Base-by-base conservation (phyloP, 2,113 vertebrate genomes). In the Athene cunicularia region DNA sequence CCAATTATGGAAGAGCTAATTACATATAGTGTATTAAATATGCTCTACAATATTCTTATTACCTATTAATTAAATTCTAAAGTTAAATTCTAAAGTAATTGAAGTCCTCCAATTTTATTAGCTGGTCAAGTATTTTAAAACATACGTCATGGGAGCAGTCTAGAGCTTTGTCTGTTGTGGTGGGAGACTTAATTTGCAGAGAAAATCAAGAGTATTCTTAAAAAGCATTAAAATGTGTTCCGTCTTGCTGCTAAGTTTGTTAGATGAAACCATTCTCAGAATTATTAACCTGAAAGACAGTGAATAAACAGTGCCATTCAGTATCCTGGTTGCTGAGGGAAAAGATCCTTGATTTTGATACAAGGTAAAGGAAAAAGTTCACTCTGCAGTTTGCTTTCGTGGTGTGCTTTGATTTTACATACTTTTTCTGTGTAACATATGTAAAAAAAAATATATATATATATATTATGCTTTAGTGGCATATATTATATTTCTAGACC, bases 381-480 rank as follows among this genome's bases (percentile, higher is more conserved):
- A 2, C 7, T 80, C 27, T 76, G 21, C 12, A 53, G 12, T 86
- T 86, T 56, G 4, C 14, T 70, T 86, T 80, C 53, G 73, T 83
- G 30, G 0, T 41, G 11, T 68, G 10, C 49, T 72, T 80, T 63
- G 21, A 26, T 33, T 86, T 92, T 76, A 9, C 14, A 32, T 39
- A 27, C 5, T 3, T 24, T 77, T 64, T 52, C 28, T 17, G 32
- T 33, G 8, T 45, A 11, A 37, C 1, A 0, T 62, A 24, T 8
- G 1, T 37, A 2, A 14, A 7, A 28, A 30, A 52, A 41, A 50
- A 39, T 58, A 67, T 22, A 28, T 39, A 23, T 30, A n/a, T n/a
- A n/a, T n/a, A n/a, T 32, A 3, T 7, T 50, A 63, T 30, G 5
- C 4, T 77, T 93, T 67, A n/a, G 27, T 35, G 53, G 3, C 4